A percentile compares a stretch with the other conserved stretches of the same genome.
Evolutionary conservation across 2,888 invertebrate genomes (phyloP).

Genomic region (Pachymerium ferrugineum): DNA sequence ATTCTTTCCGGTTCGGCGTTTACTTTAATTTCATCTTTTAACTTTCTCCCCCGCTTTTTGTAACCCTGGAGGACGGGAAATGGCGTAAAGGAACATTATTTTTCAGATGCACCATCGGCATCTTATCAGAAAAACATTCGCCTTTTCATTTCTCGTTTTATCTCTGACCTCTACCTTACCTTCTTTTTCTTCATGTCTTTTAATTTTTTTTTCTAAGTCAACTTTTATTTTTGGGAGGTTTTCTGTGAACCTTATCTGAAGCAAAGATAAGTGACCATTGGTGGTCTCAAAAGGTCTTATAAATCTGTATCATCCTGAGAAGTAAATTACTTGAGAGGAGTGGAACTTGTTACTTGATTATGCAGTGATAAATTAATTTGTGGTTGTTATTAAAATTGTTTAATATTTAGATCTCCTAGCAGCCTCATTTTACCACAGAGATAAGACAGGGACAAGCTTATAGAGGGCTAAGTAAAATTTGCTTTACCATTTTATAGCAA

Average conservation of each 20-base stretch:
- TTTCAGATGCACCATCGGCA: not conserved
- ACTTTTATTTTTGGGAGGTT: not conserved
- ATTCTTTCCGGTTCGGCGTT: not conserved
- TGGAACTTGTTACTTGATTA: too few relatives aligned
- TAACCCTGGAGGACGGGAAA: not conserved
- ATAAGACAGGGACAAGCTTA: too few relatives aligned
- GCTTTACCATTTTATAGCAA: too few relatives aligned
- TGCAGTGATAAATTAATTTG: too few relatives aligned
- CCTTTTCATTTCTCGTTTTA: not conserved
- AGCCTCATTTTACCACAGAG: too few relatives aligned
- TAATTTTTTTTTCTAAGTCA: not conserved
- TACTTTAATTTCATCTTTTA: not conserved
- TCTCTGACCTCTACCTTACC: not conserved
- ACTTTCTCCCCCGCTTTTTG: not conserved
- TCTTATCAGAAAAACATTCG: not conserved
- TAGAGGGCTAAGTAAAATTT: too few relatives aligned
- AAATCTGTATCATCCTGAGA: too few relatives aligned
- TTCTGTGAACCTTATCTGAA: not conserved
- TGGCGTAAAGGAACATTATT: not conserved
- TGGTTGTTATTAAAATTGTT: too few relatives aligned
- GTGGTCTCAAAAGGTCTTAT: too few relatives aligned
- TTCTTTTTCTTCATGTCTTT: not conserved
- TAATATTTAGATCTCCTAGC: too few relatives aligned
- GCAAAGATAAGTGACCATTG: not conserved
- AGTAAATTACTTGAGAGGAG: too few relatives aligned